phyloP scores from a whole-genome alignment of 2,113 vertebrate genomes.

The Hippolais icterina region DNA sequence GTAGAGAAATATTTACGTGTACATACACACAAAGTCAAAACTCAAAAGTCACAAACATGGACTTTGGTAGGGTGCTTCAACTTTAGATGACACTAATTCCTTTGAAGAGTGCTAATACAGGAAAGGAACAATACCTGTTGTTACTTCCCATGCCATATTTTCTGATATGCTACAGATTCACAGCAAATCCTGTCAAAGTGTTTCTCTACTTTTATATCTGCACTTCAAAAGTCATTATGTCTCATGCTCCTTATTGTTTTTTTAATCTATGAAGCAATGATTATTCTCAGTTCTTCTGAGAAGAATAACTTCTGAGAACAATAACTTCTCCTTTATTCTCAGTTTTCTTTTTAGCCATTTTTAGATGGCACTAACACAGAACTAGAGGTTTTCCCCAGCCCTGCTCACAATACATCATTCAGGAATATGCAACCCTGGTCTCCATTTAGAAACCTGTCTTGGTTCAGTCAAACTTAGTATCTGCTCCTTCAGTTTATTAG shows the following conservation, averaged over 20 bases:
- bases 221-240: not conserved
- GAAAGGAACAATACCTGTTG: not conserved
- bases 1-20: not conserved
- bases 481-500: not conserved
- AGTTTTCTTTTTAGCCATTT: not conserved
- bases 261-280: not conserved
- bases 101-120: not conserved
- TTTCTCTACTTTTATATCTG: not conserved
- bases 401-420: not conserved
- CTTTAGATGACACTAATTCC: not conserved
- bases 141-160: not conserved
- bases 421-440: not conserved
- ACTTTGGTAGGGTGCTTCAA: not conserved
- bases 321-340: not conserved
- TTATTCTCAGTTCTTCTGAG: not conserved
- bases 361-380: not conserved
- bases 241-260: not conserved
- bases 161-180: not conserved
- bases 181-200: not conserved
- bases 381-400: not conserved
- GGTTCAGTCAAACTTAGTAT: not conserved
- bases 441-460: not conserved
- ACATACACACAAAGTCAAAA: not conserved
- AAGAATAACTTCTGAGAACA: not conserved
- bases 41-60: not conserved